Evolutionary conservation across 1,140 invertebrate species (phyloP).

Genomic region (Vanessa tameamea): DNA sequence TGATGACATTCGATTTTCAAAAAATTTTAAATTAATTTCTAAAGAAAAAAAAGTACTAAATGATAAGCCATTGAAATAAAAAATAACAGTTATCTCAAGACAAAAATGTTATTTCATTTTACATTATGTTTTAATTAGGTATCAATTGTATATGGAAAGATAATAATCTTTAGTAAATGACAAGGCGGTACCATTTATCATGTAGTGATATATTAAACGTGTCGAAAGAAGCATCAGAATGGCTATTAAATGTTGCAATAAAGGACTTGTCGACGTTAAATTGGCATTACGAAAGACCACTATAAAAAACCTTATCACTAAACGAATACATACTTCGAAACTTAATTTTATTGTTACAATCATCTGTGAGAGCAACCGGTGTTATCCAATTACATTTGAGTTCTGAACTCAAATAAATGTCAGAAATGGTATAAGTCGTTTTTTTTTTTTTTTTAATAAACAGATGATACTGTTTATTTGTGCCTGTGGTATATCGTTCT

Average conservation of each 20-base stretch:
- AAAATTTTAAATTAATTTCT: too few species aligned
- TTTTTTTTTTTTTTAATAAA: not conserved
- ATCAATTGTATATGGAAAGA: conserved; percentile 1
- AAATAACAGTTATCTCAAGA: too few species aligned
- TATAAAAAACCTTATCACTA: conserved; percentile 19
- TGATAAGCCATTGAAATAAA: too few species aligned
- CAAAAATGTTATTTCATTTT: not conserved
- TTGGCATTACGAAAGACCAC: conserved; percentile 17
- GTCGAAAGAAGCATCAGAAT: conserved; percentile 4
- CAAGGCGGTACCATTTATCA: conserved; percentile 2
- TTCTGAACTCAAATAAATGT: conserved; percentile 8
- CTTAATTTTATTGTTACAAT: conserved; percentile 54
- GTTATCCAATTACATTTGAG: conserved; percentile 74
- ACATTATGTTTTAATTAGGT: not conserved
- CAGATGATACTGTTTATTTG: too few species aligned
- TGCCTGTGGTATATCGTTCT: not conserved
- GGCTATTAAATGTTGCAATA: conserved; percentile 5
- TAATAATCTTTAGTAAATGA: not conserved
- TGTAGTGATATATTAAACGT: not conserved
- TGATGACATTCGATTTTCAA: too few species aligned
- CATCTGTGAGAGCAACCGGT: conserved; percentile 35
- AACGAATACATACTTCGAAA: conserved; percentile 12
- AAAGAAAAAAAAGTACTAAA: too few species aligned
- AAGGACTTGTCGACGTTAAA: conserved; percentile 7
- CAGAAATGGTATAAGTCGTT: not conserved